phyloP scores from a whole-genome alignment of 1,140 invertebrate species.

The Dryas iulia region DNA sequence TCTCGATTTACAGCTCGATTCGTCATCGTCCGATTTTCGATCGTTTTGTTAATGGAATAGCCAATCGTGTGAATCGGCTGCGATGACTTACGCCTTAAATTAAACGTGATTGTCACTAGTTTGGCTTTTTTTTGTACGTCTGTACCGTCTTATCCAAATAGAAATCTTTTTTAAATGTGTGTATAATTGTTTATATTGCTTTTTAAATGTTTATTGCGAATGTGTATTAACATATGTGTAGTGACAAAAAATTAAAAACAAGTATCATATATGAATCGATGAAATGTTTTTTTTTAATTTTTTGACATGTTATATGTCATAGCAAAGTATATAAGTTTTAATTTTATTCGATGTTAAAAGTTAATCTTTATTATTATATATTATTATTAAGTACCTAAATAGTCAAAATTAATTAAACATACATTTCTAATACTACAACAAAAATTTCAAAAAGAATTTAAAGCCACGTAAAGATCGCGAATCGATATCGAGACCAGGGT shows the following conservation, averaged over 20 bases:
- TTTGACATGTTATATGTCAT: too few species aligned
- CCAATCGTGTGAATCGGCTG: slow-evolving; percentile 65
- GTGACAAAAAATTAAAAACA: too few species aligned
- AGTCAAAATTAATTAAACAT: too few species aligned
- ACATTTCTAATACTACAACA: too few species aligned
- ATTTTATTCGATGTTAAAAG: too few species aligned
- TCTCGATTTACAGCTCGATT: slow-evolving; percentile 73
- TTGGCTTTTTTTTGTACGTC: neutral
- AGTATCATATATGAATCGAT: too few species aligned
- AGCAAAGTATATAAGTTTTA: too few species aligned
- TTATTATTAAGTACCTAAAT: too few species aligned
- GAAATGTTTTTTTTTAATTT: too few species aligned
- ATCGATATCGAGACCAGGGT: slow-evolving; percentile 30
- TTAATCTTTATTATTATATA: neutral
- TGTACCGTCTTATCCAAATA: neutral
- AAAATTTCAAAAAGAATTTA: neutral
- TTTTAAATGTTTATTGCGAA: neutral
- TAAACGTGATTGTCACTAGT: slow-evolving; percentile 17
- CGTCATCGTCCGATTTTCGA: slow-evolving; percentile 76
- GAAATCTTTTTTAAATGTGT: neutral
- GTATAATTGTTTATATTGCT: neutral
- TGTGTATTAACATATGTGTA: neutral
- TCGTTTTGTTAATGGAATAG: slow-evolving; percentile 76
- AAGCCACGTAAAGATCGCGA: neutral
- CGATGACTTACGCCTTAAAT: slow-evolving; percentile 40